A percentile compares a stretch with the other conserved stretches of the same genome.
These are phyloP conservation scores for Chaetodon auriga DNA, from an alignment of 2,113 vertebrate species.

Conservation along the genomic window DNA sequence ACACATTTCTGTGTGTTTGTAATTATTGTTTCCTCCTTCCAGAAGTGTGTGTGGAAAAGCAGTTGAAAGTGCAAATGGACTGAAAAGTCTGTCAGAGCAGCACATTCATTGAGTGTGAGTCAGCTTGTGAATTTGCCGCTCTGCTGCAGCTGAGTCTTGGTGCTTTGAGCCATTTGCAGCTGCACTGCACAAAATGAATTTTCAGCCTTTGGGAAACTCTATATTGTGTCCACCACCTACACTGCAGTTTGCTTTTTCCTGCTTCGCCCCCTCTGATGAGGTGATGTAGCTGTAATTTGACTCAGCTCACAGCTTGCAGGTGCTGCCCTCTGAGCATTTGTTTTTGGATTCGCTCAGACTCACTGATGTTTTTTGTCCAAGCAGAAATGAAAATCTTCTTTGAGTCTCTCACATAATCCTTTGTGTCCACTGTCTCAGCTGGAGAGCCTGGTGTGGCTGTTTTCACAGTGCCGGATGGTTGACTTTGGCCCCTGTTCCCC, in stretches of 20 bases:
- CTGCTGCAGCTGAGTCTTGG: slow-evolving; percentile 23
- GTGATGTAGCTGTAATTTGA: slow-evolving; percentile 53
- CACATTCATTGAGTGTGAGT: background rate
- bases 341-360: slow-evolving; percentile 9
- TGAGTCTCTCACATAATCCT: slow-evolving; percentile 32
- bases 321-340: slow-evolving; percentile 24
- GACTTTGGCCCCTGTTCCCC: slow-evolving; percentile 70
- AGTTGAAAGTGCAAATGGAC: slow-evolving; percentile 13
- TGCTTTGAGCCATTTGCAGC: slow-evolving; percentile 38
- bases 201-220: slow-evolving; percentile 44
- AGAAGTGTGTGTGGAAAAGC: background rate
- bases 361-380: slow-evolving; percentile 16
- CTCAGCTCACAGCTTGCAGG: slow-evolving; percentile 37
- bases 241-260: slow-evolving; percentile 18
- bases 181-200: slow-evolving; percentile 21
- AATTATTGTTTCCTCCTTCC: background rate
- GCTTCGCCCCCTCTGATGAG: slow-evolving; percentile 46
- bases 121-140: slow-evolving; percentile 27
- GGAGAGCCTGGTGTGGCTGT: slow-evolving; percentile 47
- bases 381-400: slow-evolving; percentile 34
- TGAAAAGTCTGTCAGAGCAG: slow-evolving; percentile 9
- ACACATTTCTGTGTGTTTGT: slow-evolving; percentile 24
- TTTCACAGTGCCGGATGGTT: slow-evolving; percentile 60
- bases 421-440: slow-evolving; percentile 41
- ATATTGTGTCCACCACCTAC: slow-evolving; percentile 43